Conservation (phyloP, 2,888 invertebrate species). For the Nomada fabriciana region DNA sequence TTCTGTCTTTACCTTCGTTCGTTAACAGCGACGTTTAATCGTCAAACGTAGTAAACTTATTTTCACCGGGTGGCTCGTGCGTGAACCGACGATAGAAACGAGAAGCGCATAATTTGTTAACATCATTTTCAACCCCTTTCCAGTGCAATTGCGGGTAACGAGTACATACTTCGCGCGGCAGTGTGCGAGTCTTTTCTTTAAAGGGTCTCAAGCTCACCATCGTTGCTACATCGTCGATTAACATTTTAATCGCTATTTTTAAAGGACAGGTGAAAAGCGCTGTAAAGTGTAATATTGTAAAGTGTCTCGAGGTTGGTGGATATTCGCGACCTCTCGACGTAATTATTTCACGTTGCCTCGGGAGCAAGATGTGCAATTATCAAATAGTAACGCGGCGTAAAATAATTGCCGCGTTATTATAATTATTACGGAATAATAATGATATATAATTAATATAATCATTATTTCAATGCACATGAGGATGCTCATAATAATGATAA, state of each 20-base stretch:
- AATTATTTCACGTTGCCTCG: too few relatives aligned
- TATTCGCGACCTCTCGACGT: too few relatives aligned
- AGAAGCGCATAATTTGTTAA: neutral
- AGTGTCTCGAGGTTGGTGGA: neutral
- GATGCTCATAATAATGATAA: too few relatives aligned
- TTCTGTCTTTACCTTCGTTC: neutral
- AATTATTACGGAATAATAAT: too few relatives aligned
- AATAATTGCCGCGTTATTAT: too few relatives aligned
- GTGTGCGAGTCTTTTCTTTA: neutral
- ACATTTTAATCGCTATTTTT: constrained; percentile 24
- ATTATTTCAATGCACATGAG: too few relatives aligned
- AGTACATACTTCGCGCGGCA: neutral
- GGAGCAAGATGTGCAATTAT: too few relatives aligned
- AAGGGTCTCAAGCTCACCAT: neutral
- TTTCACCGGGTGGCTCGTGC: neutral
- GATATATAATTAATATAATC: too few relatives aligned
- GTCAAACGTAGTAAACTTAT: neutral
- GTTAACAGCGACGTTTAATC: neutral
- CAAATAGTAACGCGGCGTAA: too few relatives aligned
- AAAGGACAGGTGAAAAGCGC: neutral
- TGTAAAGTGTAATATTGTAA: too few relatives aligned
- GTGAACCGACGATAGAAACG: too few relatives aligned
- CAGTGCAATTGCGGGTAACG: too few relatives aligned
- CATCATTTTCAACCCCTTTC: neutral
- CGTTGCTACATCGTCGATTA: constrained; percentile 8